phyloP scores from a whole-genome alignment of 2,797 vertebrate species.

The Gymnothorax reevesii region DNA sequence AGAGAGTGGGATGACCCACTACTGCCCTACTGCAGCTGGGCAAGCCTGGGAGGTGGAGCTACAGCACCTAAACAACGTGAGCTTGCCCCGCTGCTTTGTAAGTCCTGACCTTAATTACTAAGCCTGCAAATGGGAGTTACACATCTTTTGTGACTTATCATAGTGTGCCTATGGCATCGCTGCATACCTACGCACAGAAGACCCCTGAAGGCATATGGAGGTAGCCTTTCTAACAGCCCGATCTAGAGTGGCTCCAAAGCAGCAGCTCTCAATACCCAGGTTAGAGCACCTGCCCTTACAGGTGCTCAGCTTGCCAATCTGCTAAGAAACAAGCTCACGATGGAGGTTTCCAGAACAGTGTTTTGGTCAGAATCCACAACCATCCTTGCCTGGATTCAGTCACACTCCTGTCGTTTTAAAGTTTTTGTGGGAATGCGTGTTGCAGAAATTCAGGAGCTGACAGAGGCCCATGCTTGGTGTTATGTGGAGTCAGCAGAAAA shows the following conservation, averaged over 20 bases:
- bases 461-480: neutral
- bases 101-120: neutral
- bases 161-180: neutral
- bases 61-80: too few relatives aligned
- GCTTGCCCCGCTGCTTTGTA: too few relatives aligned
- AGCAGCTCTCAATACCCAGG: neutral
- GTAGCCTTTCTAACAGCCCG: neutral
- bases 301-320: neutral
- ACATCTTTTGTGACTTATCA: neutral
- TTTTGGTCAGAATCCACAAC: neutral
- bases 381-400: neutral
- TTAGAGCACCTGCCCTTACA: neutral
- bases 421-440: neutral
- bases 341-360: neutral
- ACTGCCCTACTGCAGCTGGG: too few relatives aligned
- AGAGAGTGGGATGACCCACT: too few relatives aligned
- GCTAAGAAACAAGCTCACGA: neutral
- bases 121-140: neutral
- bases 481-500: constrained; percentile 18
- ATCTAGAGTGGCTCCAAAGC: neutral
- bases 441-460: neutral
- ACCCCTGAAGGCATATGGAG: neutral
- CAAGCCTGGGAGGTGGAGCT: too few relatives aligned
- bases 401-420: neutral
- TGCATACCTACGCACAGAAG: neutral